phyloP scores from a whole-genome alignment of 1,140 invertebrate species.

The Atta colombica region DNA sequence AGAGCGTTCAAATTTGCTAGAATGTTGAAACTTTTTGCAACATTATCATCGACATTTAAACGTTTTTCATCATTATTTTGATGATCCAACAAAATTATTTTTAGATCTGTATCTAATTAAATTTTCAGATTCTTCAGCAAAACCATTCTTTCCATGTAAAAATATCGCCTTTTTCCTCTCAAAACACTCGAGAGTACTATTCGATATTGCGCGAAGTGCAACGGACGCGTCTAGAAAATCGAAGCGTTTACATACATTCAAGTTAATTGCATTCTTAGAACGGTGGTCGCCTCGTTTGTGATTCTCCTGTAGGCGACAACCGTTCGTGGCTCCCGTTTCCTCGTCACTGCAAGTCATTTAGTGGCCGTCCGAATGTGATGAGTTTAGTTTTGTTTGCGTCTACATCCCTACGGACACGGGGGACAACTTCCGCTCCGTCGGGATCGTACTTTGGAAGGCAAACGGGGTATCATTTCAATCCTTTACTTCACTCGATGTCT shows the following conservation, averaged over 20 bases:
- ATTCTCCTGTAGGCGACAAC: slow-evolving; percentile 14
- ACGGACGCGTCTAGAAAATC: not conserved
- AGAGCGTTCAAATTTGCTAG: too few species aligned
- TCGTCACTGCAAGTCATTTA: slow-evolving; percentile 16
- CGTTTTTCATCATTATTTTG: too few species aligned
- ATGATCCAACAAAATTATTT: too few species aligned
- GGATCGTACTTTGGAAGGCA: slow-evolving; percentile 25
- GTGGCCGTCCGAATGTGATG: slow-evolving; percentile 38
- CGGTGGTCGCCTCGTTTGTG: not conserved
- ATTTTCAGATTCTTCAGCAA: too few species aligned
- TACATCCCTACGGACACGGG: slow-evolving; percentile 14
- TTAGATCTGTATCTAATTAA: too few species aligned
- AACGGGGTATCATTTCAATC: slow-evolving; percentile 45
- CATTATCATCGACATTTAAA: too few species aligned
- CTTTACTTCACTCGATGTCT: slow-evolving; percentile 8
- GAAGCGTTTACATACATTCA: not conserved
- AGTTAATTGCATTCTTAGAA: slow-evolving; percentile 21
- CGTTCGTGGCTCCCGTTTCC: not conserved
- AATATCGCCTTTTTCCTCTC: not conserved
- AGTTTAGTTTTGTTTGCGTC: slow-evolving; percentile 42
- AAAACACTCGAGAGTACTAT: not conserved
- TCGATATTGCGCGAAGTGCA: not conserved
- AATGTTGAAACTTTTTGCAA: too few species aligned
- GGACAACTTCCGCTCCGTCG: slow-evolving; percentile 32
- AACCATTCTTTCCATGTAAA: not conserved